Evolutionary conservation across 2,888 invertebrate species (phyloP), one percentile per base, ranked within the genome.

Genomic region (Eilema caniola): DNA sequence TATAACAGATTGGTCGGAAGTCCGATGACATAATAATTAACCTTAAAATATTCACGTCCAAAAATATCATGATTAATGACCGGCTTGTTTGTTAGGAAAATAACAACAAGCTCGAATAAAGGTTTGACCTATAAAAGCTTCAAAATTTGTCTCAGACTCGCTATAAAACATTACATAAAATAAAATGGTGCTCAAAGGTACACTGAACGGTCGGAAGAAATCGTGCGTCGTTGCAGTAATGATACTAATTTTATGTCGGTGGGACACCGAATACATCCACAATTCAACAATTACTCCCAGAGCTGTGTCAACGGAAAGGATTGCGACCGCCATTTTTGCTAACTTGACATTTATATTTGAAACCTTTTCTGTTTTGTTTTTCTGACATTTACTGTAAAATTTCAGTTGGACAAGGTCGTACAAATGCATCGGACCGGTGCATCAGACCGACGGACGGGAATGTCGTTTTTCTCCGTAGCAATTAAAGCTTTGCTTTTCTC

Each of bases 171-270:
- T 60, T 60, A 41, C 70, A 66, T 74, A 69, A 63, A 72, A 74
- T 69, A 62, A 67, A 69, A 77, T 72, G 67, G 72, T 67, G 62
- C 66, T 67, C 47, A 57, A 70, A 66, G 12, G 53, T 24, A 60
- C 47, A 24, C 47, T 33, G 61, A 59, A 33, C 31, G 41, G 68
- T 67, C 65, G 64, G 56, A 62, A 24, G n/a, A 3, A 25, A 56
- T 31, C 61, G 28, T 62, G 37, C 56, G 24, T 31, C 62, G 47
- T 63, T 73, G 61, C 75, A 77, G 76, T 79, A 82, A 82, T 78
- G 73, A 73, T 81, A 79, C 77, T 83, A 82, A 82, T 85, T 85
- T 82, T 83, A 82, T 79, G 80, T 69, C 41, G 4, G 70, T 63
- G 75, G 75, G 61, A 68, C 69, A 72, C 73, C 60, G 31, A 76